Conservation (phyloP, 2,113 vertebrate species). For the Oreamnos americanus region DNA sequence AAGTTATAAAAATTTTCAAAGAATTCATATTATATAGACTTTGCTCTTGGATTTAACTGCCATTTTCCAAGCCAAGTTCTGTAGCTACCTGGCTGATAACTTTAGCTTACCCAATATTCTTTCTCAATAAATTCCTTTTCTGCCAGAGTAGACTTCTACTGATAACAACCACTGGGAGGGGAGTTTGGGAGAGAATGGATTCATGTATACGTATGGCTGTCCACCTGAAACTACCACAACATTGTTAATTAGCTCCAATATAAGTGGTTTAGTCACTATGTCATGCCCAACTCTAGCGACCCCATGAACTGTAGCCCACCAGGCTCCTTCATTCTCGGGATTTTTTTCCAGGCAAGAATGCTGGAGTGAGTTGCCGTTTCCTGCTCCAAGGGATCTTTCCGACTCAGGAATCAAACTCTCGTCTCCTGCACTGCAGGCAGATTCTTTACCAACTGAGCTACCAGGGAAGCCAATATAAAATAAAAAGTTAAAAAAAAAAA, state of each 20-base stretch:
- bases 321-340: not conserved
- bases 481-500: not conserved
- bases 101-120: not conserved
- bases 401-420: not conserved
- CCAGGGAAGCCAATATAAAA: not conserved
- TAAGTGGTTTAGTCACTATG: not conserved
- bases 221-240: not conserved
- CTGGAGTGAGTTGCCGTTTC: not conserved
- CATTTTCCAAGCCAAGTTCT: conserved; percentile 27
- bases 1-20: conserved; percentile 15
- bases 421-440: not conserved
- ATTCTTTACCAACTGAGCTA: not conserved
- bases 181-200: not conserved
- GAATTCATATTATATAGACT: not conserved
- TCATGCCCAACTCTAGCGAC: not conserved
- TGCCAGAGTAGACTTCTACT: conserved; percentile 20
- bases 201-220: not conserved
- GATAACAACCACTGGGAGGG: not conserved
- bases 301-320: not conserved
- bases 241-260: not conserved
- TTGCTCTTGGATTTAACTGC: not conserved
- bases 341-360: not conserved
- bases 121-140: conserved; percentile 24
- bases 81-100: not conserved
- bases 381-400: not conserved